Evolutionary conservation across 2,888 invertebrate genomes (phyloP).

Genomic region (Leucozona laternaria): DNA sequence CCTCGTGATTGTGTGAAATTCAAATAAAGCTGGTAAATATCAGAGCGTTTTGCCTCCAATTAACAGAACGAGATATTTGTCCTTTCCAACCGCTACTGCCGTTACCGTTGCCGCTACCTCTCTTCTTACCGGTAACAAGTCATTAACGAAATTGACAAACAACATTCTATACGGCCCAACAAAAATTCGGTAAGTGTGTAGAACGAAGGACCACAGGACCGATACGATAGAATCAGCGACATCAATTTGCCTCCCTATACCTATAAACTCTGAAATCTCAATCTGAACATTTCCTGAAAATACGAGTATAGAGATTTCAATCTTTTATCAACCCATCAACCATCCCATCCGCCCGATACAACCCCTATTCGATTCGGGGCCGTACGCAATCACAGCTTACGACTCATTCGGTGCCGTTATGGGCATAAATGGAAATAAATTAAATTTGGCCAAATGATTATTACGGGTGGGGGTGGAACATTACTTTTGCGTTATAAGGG

Average conservation of each 20-base stretch:
- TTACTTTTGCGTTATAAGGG: conserved; percentile 28
- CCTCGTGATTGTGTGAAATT: conserved; percentile 64
- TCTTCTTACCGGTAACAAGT: conserved; percentile 44
- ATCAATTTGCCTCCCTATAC: conserved; percentile 49
- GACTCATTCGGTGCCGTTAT: conserved; percentile 50
- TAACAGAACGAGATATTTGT: conserved; percentile 60
- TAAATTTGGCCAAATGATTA: conserved; percentile 73
- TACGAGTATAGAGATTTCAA: conserved; percentile 69
- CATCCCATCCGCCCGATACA: background rate
- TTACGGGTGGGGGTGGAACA: conserved; percentile 34
- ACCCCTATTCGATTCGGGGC: conserved; percentile 1
- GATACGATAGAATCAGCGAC: conserved; percentile 52
- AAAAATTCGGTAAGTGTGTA: conserved; percentile 47
- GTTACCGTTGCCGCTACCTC: background rate
- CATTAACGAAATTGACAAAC: conserved; percentile 73
- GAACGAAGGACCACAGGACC: background rate
- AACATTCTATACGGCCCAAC: conserved; percentile 52
- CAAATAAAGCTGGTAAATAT: conserved; percentile 65
- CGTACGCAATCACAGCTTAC: conserved; percentile 62
- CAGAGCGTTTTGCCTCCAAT: conserved; percentile 67
- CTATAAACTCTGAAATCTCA: conserved; percentile 58
- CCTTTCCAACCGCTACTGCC: conserved; percentile 30
- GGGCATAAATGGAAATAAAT: conserved; percentile 68
- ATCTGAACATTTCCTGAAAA: conserved; percentile 66
- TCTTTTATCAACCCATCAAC: conserved; percentile 53